Evolutionary conservation across 2,888 invertebrate genomes (phyloP).

Genomic region (Syritta pipiens): DNA sequence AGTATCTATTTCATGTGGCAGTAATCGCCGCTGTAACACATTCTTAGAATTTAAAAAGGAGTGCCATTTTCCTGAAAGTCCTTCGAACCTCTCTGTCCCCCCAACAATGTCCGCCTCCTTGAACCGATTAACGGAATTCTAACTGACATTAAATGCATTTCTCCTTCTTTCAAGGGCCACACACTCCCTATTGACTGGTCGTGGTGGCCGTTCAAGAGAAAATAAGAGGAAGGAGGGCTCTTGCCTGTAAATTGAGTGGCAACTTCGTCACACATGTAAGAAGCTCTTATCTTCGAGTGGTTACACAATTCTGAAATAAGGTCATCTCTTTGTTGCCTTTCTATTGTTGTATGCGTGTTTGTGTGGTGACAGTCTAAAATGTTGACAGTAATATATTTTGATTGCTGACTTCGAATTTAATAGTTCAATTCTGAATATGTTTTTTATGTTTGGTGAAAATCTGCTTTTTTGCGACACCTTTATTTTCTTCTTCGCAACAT

Average conservation of each 20-base stretch:
- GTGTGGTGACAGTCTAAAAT: too few relatives aligned
- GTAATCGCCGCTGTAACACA: slow-evolving; percentile 21
- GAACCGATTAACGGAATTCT: slow-evolving; percentile 38
- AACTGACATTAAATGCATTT: slow-evolving; percentile 58
- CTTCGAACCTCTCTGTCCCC: slow-evolving; percentile 46
- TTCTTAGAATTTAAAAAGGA: neutral
- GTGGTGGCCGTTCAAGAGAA: slow-evolving; percentile 20
- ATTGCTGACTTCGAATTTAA: too few relatives aligned
- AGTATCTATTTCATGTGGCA: slow-evolving; percentile 30
- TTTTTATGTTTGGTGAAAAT: too few relatives aligned
- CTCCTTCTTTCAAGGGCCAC: slow-evolving; percentile 26
- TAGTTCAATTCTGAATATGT: too few relatives aligned
- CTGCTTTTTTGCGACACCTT: too few relatives aligned
- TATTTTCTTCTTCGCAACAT: too few relatives aligned
- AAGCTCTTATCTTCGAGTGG: slow-evolving; percentile 47
- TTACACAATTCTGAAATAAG: slow-evolving; percentile 50
- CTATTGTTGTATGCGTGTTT: too few relatives aligned
- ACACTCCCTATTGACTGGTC: neutral
- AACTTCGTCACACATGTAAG: slow-evolving; percentile 50
- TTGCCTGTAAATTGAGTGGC: slow-evolving; percentile 48
- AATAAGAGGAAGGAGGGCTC: slow-evolving; percentile 15
- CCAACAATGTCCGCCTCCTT: slow-evolving; percentile 28
- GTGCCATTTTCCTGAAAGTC: slow-evolving; percentile 15
- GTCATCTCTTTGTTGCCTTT: too few relatives aligned
- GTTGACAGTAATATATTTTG: too few relatives aligned